A percentile compares a stretch with the other conserved stretches of the same genome.
Conservation (phyloP, 1,140 invertebrate genomes). For the Caenorhabditis remanei region DNA sequence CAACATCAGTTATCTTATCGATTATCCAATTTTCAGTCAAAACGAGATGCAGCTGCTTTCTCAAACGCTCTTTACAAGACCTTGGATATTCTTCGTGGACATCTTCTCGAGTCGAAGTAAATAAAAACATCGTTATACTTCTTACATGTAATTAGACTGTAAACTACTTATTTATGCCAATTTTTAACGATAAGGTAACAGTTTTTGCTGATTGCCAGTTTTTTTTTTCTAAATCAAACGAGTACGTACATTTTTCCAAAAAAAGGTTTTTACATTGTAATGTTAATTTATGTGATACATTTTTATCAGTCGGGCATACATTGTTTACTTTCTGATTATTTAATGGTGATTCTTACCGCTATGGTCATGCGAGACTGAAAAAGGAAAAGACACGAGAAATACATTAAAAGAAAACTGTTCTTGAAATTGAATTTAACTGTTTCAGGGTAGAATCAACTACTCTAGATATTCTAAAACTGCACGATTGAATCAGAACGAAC, state of each 20-base stretch:
- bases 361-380: too few relatives aligned
- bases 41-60: slow-evolving; percentile 64
- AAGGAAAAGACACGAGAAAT: too few relatives aligned
- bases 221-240: slow-evolving; percentile 8
- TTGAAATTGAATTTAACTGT: too few relatives aligned
- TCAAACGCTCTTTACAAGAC: slow-evolving; percentile 64
- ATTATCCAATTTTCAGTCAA: slow-evolving; percentile 53
- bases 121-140: too few relatives aligned
- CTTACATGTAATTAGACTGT: slow-evolving; percentile 1
- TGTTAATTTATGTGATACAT: slow-evolving; percentile 23
- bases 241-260: slow-evolving; percentile 22
- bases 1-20: neutral
- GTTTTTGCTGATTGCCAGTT: slow-evolving; percentile 6
- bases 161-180: slow-evolving; percentile 2
- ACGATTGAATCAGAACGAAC: too few relatives aligned
- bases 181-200: neutral
- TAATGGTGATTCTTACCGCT: neutral
- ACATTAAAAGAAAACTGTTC: too few relatives aligned
- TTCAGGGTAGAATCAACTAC: too few relatives aligned
- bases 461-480: too few relatives aligned
- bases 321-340: slow-evolving; percentile 29
- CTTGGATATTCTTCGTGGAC: slow-evolving; percentile 61
- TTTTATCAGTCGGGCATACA: slow-evolving; percentile 16
- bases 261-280: neutral
- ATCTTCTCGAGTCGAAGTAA: slow-evolving; percentile 15